Conservation (phyloP, 1,140 invertebrate species). For the Cotesia typhae region DNA sequence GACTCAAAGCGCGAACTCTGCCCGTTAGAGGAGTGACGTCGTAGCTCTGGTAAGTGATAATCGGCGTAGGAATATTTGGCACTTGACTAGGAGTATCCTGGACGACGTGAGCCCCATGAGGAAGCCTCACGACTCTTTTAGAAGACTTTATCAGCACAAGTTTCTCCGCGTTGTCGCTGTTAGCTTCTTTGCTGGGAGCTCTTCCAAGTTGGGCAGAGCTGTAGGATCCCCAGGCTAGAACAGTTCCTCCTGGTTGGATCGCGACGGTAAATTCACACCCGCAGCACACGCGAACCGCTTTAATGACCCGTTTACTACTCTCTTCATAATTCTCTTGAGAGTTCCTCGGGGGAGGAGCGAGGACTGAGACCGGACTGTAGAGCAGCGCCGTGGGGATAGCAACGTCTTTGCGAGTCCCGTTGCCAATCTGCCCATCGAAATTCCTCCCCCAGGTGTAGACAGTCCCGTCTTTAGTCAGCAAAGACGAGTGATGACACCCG, state of each 20-base stretch:
- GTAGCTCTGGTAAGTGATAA: conserved; percentile 60
- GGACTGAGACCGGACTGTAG: conserved; percentile 47
- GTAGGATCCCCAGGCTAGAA: conserved; percentile 62
- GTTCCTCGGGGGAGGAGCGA: conserved; percentile 48
- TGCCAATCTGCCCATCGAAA: conserved; percentile 77
- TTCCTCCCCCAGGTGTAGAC: conserved; percentile 78
- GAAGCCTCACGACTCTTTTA: conserved; percentile 64
- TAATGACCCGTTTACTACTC: conserved; percentile 52
- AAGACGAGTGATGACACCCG: conserved; percentile 74
- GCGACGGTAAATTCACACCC: conserved; percentile 79
- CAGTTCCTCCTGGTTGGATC: conserved; percentile 69
- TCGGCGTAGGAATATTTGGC: conserved; percentile 59
- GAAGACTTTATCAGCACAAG: conserved; percentile 59
- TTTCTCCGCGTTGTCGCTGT: conserved; percentile 48
- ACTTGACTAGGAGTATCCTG: conserved; percentile 64
- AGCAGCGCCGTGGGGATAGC: conserved; percentile 55
- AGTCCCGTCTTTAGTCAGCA: conserved; percentile 73
- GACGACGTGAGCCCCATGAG: conserved; percentile 58
- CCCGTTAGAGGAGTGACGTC: conserved; percentile 55
- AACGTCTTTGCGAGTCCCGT: conserved; percentile 67
- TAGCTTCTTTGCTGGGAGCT: conserved; percentile 50
- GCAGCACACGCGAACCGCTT: conserved; percentile 68
- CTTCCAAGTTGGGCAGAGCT: conserved; percentile 58
- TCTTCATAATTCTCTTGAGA: conserved; percentile 21
- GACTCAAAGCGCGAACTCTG: conserved; percentile 48